Evolutionary conservation across 2,797 vertebrate species (phyloP).

Genomic region (Thalassophryne amazonica): DNA sequence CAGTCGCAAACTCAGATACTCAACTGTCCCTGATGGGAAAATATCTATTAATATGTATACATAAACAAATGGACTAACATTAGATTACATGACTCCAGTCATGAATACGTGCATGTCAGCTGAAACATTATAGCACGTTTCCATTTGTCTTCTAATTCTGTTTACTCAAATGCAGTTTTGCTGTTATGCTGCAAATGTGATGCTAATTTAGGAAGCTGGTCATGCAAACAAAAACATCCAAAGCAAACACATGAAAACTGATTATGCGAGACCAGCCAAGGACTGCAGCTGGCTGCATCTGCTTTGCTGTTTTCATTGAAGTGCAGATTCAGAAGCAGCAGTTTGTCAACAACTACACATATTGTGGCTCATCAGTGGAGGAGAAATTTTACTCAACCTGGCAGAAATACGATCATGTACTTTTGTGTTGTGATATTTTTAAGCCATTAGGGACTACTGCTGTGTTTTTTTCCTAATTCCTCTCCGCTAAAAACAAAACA

Average conservation of each 20-base stretch:
- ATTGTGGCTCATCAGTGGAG: neutral
- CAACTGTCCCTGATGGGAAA: no score
- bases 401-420: neutral
- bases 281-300: neutral
- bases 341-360: neutral
- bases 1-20: no score
- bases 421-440: neutral
- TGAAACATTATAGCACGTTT: no score
- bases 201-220: conserved; percentile 6
- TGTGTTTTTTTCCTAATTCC: neutral
- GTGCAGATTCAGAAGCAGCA: neutral
- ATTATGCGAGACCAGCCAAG: neutral
- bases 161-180: neutral
- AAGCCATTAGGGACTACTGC: neutral
- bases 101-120: no score
- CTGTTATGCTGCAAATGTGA: conserved; percentile 1
- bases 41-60: no score
- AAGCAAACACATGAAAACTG: neutral
- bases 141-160: conserved; percentile 1
- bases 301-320: conserved; percentile 4
- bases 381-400: neutral
- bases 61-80: no score
- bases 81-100: no score
- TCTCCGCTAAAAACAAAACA: neutral
- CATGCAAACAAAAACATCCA: conserved; percentile 9